Evolutionary conservation across 1,140 invertebrate species (phyloP), one percentile per base, ranked within the genome.

Genomic region (Drosophila melanica): DNA sequence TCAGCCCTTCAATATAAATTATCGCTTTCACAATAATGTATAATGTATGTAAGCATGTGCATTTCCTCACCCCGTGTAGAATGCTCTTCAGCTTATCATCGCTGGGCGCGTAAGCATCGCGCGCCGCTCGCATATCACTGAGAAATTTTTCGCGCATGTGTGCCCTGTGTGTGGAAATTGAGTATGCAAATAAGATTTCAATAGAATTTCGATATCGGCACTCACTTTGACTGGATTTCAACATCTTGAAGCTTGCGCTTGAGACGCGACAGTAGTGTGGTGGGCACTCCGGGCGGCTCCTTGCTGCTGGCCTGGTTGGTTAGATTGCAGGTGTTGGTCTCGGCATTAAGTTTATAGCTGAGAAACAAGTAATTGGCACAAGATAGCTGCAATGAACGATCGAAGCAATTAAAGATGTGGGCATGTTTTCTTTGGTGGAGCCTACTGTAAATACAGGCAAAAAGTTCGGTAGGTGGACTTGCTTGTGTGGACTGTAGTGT

Each of bases 71-170:
- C 16, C 64, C 97, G 77, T 98, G 95, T 37, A 99, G 92, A 62
- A 95, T 95, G 89, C 95, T 95, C 14, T 95, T 94, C n/a, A 99
- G 93, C 87, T 99, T 98, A 57, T 96, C 95, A 6, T 69, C 77
- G 59, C 91, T 91, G 5, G 97, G 97, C 45, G 95, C 96, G 92
- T 96, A 96, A 7, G 94, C 95, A 90, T 99, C 98, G 57, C 98
- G 94, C 3, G 97, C 96, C 93, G 99, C 98, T 8, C 98, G 94
- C 33, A 99, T 93, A 93, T 99, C 99, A 20, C 95, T 93, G 45
- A 99, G 92, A 93, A 99, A 99, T 93, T 99, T 99, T 92, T 99
- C 99, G 92, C 99, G 98, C 93, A 99, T 96, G 92, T 99, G 98
- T 6, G 97, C 97, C 93, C 97, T 98, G 91, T 57, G 47, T 18